Base-by-base conservation (phyloP, 37 sponge, comb jelly and placozoan genomes). In the Halisarca cf. caerulea region DNA sequence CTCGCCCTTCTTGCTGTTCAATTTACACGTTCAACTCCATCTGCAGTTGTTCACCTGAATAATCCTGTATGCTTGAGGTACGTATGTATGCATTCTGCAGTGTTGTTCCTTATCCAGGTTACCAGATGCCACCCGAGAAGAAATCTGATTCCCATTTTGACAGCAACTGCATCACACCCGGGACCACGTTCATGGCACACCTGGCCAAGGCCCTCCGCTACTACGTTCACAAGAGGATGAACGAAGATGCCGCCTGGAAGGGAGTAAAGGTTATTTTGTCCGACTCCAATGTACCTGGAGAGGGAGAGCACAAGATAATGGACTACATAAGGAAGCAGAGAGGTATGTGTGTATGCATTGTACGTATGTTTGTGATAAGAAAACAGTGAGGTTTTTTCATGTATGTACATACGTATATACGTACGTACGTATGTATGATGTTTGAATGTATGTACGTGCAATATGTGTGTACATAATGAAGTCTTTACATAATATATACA, bases 221-320 rank as follows among this genome's bases (percentile, higher is more conserved):
- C 83, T 99, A 99, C 82, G 68, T 96, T 40, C 86, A 94, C 43
- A 83, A 99, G 23, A 55, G 95, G 33, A 91, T 99, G 85, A 99
- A 99, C 88, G 85, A 64, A 75, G 91, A 96, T 72, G 89, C 95
- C 33, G 99, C 92, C 20, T 99, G 99, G 99, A 85, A 90, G 70
- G 86, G 88, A 0, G 82, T 96, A 38, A 85, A 90, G 84, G 95
- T 96, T 20, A 89, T 96, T 66, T 82, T 99, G 41, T 99, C 99
- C 8, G 99, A 99, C 81, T 93, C 97, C 70, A 99, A 94, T 55
- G 93, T 92, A 9, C 99, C 99, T n/a, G 99, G 99, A 7, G 99
- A 99, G 64, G 99, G 99, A 0, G 99, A 99, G 70, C 99, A 99
- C 87, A 99, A 99, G 89, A 91, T 99, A 33, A 95, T 99, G 97